These are phyloP conservation scores for Tapirus indicus DNA, from an alignment of 2,797 vertebrate species.

Conservation along the genomic window DNA sequence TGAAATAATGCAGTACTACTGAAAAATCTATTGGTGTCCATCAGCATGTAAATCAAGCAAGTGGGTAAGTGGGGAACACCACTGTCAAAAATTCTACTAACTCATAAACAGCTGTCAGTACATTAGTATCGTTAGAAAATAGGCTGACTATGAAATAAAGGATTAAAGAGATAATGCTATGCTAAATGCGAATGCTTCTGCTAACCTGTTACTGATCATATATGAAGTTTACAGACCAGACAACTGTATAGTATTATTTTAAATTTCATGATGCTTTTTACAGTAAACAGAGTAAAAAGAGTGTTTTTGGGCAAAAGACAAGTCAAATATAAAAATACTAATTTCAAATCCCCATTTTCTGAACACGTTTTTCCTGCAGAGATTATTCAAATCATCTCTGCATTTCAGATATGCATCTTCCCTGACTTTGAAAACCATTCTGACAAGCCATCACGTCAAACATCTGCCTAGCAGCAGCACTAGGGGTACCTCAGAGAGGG, in stretches of 20 bases:
- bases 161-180: constrained; percentile 1
- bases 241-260: not conserved
- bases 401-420: not conserved
- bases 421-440: constrained; percentile 50
- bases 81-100: constrained; percentile 27
- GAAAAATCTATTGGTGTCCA: not conserved
- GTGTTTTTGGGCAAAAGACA: constrained; percentile 45
- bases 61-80: not conserved
- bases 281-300: not conserved
- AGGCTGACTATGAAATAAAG: constrained; percentile 42
- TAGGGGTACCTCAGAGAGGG: constrained; percentile 94
- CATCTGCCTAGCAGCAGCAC: not conserved
- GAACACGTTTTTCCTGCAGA: not conserved
- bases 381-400: constrained; percentile 42
- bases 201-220: constrained; percentile 15
- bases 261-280: not conserved
- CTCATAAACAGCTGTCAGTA: not conserved
- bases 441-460: not conserved
- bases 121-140: constrained; percentile 9
- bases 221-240: not conserved
- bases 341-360: constrained; percentile 38
- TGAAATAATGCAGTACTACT: constrained; percentile 27
- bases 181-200: not conserved
- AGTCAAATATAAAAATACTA: constrained; percentile 34
- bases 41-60: not conserved